Base-by-base conservation (phyloP, 2,888 invertebrate species). In the Orthonevra nobilis region DNA sequence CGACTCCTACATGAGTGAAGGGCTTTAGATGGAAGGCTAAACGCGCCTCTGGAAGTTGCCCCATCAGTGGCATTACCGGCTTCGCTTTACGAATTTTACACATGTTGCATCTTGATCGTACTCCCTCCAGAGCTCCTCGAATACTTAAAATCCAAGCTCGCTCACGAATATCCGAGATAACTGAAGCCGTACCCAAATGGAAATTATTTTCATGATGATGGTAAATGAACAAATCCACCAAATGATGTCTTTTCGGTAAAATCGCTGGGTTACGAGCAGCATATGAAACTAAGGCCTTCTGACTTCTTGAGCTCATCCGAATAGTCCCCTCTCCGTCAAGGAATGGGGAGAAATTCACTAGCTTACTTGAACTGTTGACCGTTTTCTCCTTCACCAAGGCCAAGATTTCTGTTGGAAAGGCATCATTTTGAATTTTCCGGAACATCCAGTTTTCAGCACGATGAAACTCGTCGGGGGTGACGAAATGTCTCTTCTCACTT, bases 281-380 rank as follows among this genome's bases (percentile, higher is more conserved):
- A 14, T 17, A 38, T 15, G 17, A 38, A 12, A 38, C 2, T 7
- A 12, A 23, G 7, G 23, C 52, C n/a, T 34, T 34, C 20, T 52
- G 52, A 1, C 34, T 36, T 30, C 60, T 32, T 12, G 34, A 44
- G 7, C 32, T 10, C 2, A 60, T 1, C 0, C 60, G n/a, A 14
- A 60, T 10, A 2, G 34, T 44, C 3, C 44, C 46, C 0, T 60
- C 34, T 3, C 46, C 32, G n/a, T 60, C 34, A 7, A 44, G 5
- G 7, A 60, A 46, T n/a, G 32, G 46, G 5, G 58, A 42, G 4
- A 42, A 10, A 10, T 34, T 36, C 2, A 44, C 3, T 5, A 46
- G n/a, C 5, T 12, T 34, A 23, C 60, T 46, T 6, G 34, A 46
- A 0, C n/a, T 3, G 2, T 17, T 34, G 4, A 46, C 34, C 1